Evolutionary conservation across 2,888 invertebrate species (phyloP), one percentile per base, ranked within the genome.

Genomic region (Gari tellinella): DNA sequence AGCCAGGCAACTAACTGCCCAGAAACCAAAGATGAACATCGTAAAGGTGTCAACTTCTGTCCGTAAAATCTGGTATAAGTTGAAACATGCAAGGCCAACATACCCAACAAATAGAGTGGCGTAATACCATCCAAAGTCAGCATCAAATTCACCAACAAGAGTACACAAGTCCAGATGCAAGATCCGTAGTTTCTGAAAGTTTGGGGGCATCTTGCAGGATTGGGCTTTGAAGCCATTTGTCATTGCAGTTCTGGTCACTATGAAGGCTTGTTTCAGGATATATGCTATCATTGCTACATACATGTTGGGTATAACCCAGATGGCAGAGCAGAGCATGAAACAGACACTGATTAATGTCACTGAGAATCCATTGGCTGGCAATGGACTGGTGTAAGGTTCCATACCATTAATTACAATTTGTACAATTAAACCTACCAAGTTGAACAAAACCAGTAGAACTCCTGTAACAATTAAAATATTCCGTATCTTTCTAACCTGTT

Each of bases 41-140:
- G 26, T 57, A 3, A 17, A 26, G 1, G 2, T n/a, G 17, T 57
- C 57, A 10, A 57, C n/a, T 12, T 25, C 12, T 1, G 46, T 31
- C 17, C 45, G 43, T 14, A 57, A 17, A 5, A 45, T 7, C 25
- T 57, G 43, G 26, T 57, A 57, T 17, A 57, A 21, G 31, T 25
- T n/a, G 8, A 57, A n/a, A 57, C 45, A 57, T 26, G 43, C 8
- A 31, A 57, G 17, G 26, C 57, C 57, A 12, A 57, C 10, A 17
- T 57, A 12, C 10, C 17, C n/a, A 8, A 45, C 10, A 45, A 25
- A 57, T 10, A 37, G 7, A 1, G 31, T 45, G 12, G 45, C 57
- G 17, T 45, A 57, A 19, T 17, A 57, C 57, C 57, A 57, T 12
- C 57, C 17, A 17, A 57, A 25, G 26, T 57, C 57, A 10, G n/a